These are phyloP conservation scores for Toxotes lorentzi DNA, from an alignment of 2,797 vertebrate species.

Conservation along the genomic window DNA sequence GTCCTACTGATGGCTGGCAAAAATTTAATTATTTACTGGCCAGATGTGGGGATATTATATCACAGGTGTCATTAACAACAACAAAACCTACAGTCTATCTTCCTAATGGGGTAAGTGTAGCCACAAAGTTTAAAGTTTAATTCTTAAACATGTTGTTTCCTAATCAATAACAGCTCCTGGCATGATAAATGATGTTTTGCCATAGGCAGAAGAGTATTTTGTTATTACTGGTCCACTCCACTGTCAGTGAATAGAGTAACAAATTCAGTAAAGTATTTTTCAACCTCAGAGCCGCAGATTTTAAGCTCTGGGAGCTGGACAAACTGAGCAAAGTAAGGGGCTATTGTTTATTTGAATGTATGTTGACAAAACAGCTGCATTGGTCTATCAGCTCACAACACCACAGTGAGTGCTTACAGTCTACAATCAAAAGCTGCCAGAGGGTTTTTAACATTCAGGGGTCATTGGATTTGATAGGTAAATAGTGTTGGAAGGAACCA, in stretches of 20 bases:
- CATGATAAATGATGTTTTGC: not conserved
- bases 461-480: not conserved
- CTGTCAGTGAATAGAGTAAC: not conserved
- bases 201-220: not conserved
- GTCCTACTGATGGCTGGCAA: not conserved
- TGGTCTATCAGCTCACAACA: not conserved
- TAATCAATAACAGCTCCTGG: not conserved
- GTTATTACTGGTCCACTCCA: not conserved
- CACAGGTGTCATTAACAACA: not conserved
- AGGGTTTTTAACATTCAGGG: not conserved
- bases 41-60: slow-evolving; percentile 27
- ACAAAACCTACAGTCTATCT: not conserved
- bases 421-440: not conserved
- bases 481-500: not conserved
- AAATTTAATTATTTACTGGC: not conserved
- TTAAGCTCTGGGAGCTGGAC: not conserved
- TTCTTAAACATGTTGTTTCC: not conserved
- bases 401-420: not conserved
- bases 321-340: not conserved
- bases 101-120: slow-evolving; percentile 27
- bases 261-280: not conserved
- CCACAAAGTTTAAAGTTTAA: not conserved
- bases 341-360: not conserved
- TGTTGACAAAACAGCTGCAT: not conserved
- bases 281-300: not conserved